A percentile compares a stretch with the other conserved stretches of the same genome.
These are phyloP conservation scores for Hycleus cichorii DNA, from an alignment of 1,140 invertebrate genomes.

Conservation along the genomic window DNA sequence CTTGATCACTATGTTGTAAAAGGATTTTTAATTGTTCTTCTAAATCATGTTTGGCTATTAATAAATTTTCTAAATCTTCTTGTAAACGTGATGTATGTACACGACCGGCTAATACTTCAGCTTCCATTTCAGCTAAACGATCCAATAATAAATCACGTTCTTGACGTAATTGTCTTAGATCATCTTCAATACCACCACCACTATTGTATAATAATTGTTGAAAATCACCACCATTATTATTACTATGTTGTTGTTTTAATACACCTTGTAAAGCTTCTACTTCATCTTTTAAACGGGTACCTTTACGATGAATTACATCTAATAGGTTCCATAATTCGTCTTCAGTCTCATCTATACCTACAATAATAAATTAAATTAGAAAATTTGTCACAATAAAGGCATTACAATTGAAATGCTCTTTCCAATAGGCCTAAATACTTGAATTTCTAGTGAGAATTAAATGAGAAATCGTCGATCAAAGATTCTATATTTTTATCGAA, in stretches of 20 bases:
- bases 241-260: slow-evolving; percentile 40
- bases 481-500: no score
- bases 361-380: not conserved
- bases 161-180: slow-evolving; percentile 48
- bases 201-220: no score
- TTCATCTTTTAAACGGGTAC: slow-evolving; percentile 66
- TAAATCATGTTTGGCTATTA: slow-evolving; percentile 52
- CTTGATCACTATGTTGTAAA: slow-evolving; percentile 46
- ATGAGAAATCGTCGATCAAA: no score
- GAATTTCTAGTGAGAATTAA: no score
- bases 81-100: slow-evolving; percentile 56
- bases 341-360: slow-evolving; percentile 50
- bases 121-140: slow-evolving; percentile 63
- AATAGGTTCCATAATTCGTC: slow-evolving; percentile 79
- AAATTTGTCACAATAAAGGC: not conserved
- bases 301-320: slow-evolving; percentile 76
- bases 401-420: no score
- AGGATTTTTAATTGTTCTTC: slow-evolving; percentile 55
- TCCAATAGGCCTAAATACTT: no score
- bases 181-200: slow-evolving; percentile 42
- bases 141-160: slow-evolving; percentile 62
- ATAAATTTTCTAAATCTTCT: slow-evolving; percentile 50
- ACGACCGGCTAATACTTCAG: slow-evolving; percentile 56
- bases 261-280: slow-evolving; percentile 53
- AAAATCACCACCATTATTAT: slow-evolving; percentile 29